These are phyloP conservation scores for Aethes cnicana DNA, from an alignment of 2,888 invertebrate species.

Conservation along the genomic window DNA sequence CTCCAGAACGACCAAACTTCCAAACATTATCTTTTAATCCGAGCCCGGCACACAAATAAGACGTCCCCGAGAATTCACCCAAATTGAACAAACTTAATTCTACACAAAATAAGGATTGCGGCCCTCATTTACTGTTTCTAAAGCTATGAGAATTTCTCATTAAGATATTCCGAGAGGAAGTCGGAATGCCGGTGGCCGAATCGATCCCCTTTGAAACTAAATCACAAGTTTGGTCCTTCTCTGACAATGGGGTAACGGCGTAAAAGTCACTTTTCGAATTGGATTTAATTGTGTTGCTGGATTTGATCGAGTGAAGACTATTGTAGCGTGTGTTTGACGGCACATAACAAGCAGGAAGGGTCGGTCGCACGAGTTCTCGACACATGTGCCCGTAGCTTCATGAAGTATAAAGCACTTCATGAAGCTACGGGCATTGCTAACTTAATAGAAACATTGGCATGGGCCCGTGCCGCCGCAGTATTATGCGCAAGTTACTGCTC, in stretches of 20 bases:
- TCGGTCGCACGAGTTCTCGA: conserved; percentile 1
- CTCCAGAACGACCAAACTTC: conserved; percentile 71
- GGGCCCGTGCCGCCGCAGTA: background rate
- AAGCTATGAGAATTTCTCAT: conserved; percentile 76
- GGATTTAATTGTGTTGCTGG: conserved; percentile 25
- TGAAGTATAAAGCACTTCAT: no score
- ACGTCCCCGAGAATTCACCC: conserved; percentile 55
- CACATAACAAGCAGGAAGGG: conserved; percentile 11
- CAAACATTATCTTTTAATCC: conserved; percentile 75
- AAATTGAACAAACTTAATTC: conserved; percentile 58
- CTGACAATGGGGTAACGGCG: conserved; percentile 65
- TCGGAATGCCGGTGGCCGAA: conserved; percentile 63
- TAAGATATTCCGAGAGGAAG: conserved; percentile 70
- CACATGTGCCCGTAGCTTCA: conserved; percentile 1
- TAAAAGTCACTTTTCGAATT: conserved; percentile 40
- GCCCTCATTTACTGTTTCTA: conserved; percentile 60
- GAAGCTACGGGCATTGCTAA: conserved; percentile 19
- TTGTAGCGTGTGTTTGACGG: background rate
- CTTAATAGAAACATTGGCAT: conserved; percentile 5
- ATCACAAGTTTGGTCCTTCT: conserved; percentile 71
- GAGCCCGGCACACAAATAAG: conserved; percentile 64
- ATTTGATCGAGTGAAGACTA: background rate
- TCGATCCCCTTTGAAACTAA: conserved; percentile 76
- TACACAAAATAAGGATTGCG: conserved; percentile 64
- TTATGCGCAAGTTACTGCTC: conserved; percentile 8